Evolutionary conservation across 2,113 vertebrate genomes (phyloP).

Genomic region (Eptesicus fuscus): DNA sequence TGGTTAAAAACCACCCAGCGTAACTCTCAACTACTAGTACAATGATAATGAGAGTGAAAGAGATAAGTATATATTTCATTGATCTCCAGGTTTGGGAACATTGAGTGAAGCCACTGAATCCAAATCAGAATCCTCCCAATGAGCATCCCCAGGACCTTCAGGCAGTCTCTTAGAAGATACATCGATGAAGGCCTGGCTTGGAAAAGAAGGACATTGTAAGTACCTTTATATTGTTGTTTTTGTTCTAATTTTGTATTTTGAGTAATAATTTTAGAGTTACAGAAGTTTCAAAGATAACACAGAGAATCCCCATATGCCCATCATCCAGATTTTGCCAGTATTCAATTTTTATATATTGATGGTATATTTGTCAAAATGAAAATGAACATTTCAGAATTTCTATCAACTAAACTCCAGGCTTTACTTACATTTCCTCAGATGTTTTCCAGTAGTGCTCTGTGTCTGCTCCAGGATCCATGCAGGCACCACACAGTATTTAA

Average conservation of each 20-base stretch:
- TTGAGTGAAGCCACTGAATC: fast-evolving
- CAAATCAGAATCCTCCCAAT: background rate
- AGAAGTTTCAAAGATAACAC: background rate
- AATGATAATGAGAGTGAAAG: background rate
- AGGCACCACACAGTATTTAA: background rate
- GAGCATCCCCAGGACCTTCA: background rate
- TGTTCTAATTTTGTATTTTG: background rate
- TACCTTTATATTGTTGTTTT: background rate
- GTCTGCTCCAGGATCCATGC: background rate
- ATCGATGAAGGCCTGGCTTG: background rate
- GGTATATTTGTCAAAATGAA: background rate
- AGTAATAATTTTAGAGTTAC: background rate
- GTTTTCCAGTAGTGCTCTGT: background rate
- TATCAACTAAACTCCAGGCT: background rate
- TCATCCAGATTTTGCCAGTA: background rate
- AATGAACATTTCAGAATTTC: background rate
- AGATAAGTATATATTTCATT: background rate
- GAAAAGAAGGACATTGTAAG: background rate
- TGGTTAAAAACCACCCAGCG: background rate
- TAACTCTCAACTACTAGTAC: background rate
- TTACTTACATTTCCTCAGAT: background rate
- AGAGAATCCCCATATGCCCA: background rate
- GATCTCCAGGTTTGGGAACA: background rate
- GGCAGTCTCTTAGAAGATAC: background rate
- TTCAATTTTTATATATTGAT: background rate